These are phyloP conservation scores for Drosophila neotestacea DNA, from an alignment of 2,888 invertebrate species.

Conservation along the genomic window DNA sequence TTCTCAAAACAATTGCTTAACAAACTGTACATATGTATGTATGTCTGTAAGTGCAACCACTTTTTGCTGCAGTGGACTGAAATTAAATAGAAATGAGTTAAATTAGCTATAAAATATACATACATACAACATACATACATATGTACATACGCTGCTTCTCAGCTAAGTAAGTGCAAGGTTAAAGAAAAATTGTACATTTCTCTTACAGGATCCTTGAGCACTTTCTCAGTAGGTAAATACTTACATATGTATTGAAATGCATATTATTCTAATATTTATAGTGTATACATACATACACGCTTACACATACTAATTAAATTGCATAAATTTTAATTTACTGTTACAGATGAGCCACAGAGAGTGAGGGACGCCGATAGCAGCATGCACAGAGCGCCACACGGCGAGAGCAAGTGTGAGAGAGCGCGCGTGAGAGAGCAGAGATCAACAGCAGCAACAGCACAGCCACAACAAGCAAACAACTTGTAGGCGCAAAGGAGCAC, in stretches of 20 bases:
- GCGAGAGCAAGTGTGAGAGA: conserved; percentile 8
- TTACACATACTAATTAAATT: conserved; percentile 30
- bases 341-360: conserved; percentile 21
- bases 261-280: background rate
- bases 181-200: too few relatives aligned
- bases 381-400: conserved; percentile 2
- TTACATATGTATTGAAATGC: background rate
- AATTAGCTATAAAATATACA: too few relatives aligned
- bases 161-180: too few relatives aligned
- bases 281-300: background rate
- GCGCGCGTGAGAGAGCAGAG: background rate
- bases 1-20: too few relatives aligned
- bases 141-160: background rate
- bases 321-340: conserved; percentile 44
- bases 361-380: background rate
- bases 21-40: too few relatives aligned
- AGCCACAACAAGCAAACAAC: conserved; percentile 15
- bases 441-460: conserved; percentile 14
- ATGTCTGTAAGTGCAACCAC: too few relatives aligned
- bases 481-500: conserved; percentile 35
- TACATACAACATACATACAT: too few relatives aligned
- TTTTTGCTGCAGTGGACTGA: too few relatives aligned
- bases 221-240: background rate
- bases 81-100: too few relatives aligned
- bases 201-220: background rate